Evolutionary conservation across 2,113 vertebrate genomes (phyloP).

Genomic region (Dasypus novemcinctus): DNA sequence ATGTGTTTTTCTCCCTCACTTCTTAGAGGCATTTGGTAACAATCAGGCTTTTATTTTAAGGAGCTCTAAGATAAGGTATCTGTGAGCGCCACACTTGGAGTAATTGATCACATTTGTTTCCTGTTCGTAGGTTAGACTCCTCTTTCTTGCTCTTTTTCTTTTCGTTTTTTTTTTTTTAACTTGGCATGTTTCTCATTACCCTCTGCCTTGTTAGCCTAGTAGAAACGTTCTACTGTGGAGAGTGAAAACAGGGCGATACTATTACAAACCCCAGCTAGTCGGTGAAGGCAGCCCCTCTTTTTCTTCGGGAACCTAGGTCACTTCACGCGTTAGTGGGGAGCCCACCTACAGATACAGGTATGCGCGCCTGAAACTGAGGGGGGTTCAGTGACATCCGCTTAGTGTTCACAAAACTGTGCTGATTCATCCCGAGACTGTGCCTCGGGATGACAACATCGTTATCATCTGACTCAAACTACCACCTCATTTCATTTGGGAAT

Average conservation of each 20-base stretch:
- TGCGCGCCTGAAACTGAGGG: neutral
- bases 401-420: neutral
- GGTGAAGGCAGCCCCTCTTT: constrained; percentile 77
- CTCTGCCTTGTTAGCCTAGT: constrained; percentile 85
- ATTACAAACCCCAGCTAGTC: constrained; percentile 83
- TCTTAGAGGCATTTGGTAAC: constrained; percentile 93
- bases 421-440: neutral
- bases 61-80: constrained; percentile 95
- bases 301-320: constrained; percentile 49
- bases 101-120: constrained; percentile 98
- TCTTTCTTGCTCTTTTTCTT: constrained; percentile 83
- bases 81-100: constrained; percentile 89
- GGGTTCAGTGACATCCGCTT: neutral
- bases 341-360: constrained; percentile 59
- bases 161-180: constrained; percentile 77
- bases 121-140: constrained; percentile 88
- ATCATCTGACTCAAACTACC: constrained; percentile 32
- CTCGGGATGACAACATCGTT: constrained; percentile 19
- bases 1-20: constrained; percentile 81
- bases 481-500: constrained; percentile 12
- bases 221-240: constrained; percentile 84
- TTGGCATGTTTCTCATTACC: constrained; percentile 90
- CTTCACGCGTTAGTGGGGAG: constrained; percentile 12
- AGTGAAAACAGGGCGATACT: constrained; percentile 85
- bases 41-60: constrained; percentile 96